These are phyloP conservation scores for Schizopygopsis pylzovi DNA, from an alignment of 2,797 vertebrate genomes.

Conservation along the genomic window DNA sequence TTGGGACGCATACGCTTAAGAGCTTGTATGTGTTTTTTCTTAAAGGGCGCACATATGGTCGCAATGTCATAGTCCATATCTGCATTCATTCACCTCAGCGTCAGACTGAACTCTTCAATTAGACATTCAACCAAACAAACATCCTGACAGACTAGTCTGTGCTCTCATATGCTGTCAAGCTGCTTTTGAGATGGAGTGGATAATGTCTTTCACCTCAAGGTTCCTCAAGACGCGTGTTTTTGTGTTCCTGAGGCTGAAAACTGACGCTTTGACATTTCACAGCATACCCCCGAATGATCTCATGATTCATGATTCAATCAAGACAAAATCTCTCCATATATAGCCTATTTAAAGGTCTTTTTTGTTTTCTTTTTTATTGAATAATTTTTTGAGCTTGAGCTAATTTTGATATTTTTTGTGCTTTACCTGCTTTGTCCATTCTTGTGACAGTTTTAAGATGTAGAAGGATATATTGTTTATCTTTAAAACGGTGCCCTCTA, in stretches of 20 bases:
- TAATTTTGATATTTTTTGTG: background rate
- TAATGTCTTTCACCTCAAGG: conserved; percentile 52
- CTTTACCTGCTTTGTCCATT: background rate
- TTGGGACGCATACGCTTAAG: conserved; percentile 64
- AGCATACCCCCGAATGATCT: conserved; percentile 7
- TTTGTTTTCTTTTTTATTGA: background rate
- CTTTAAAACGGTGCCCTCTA: conserved; percentile 73
- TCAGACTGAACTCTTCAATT: conserved; percentile 33
- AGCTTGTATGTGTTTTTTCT: conserved; percentile 11
- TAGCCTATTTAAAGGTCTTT: background rate
- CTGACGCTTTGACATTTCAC: conserved; percentile 46
- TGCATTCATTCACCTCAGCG: conserved; percentile 45
- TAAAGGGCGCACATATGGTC: conserved; percentile 24
- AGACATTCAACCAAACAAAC: conserved; percentile 55
- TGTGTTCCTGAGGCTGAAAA: conserved; percentile 42
- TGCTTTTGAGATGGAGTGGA: conserved; percentile 39
- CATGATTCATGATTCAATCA: conserved; percentile 31
- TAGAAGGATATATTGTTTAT: background rate
- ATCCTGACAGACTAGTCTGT: conserved; percentile 8
- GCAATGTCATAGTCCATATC: conserved; percentile 45
- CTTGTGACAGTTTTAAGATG: background rate
- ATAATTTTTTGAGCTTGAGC: background rate
- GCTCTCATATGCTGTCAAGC: conserved; percentile 16
- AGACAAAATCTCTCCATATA: conserved; percentile 27
- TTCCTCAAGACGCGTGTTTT: conserved; percentile 43